Evolutionary conservation across 1,140 invertebrate species (phyloP), one percentile per base, ranked within the genome.

Genomic region (Lasioglossum baleicum): DNA sequence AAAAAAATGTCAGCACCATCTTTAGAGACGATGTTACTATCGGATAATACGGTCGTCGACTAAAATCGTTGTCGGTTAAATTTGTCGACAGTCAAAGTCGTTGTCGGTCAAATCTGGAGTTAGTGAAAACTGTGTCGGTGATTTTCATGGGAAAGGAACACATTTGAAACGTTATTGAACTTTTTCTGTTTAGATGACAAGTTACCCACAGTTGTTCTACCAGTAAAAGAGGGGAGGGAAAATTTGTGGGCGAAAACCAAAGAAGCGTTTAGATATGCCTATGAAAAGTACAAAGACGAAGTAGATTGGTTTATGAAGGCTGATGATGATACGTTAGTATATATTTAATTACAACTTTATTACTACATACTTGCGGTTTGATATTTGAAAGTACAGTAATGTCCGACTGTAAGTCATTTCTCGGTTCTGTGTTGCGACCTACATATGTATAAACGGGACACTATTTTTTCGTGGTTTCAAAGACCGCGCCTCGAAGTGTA

Each of bases 161-260:
- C 15, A 76, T 31, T 48, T 48, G 7, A 71, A 22, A 58, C 42
- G 26, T 61, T 22, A 15, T 48, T 17, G 22, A 40, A 22, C 44
- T 76, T 20, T 84, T 84, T 74, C 78, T 61, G 84, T 86, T 13
- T 88, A 96, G 96, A 97, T 90, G 81, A 91, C 13, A 94, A 93
- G 60, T 90, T 97, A 75, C 96, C 96, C 53, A 90, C 96, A 6
- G 92, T 97, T 44, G 95, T 95, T n/a, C 89, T 97, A 65, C 95
- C 95, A 61, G 96, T 99, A 0, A 93, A 94, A 15, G 98, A 99
- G 92, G 98, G 98, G 3, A 94, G 98, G 65, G 95, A 99, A 83
- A 96, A 97, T 90, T 93, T 99, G 11, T 99, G 98, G 97, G 97
- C 96, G n/a, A 99, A 99, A 93, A 99, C 98, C 0, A 98, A 98